These are phyloP conservation scores for Limnothrissa miodon DNA, from an alignment of 2,113 vertebrate species.

Conservation along the genomic window DNA sequence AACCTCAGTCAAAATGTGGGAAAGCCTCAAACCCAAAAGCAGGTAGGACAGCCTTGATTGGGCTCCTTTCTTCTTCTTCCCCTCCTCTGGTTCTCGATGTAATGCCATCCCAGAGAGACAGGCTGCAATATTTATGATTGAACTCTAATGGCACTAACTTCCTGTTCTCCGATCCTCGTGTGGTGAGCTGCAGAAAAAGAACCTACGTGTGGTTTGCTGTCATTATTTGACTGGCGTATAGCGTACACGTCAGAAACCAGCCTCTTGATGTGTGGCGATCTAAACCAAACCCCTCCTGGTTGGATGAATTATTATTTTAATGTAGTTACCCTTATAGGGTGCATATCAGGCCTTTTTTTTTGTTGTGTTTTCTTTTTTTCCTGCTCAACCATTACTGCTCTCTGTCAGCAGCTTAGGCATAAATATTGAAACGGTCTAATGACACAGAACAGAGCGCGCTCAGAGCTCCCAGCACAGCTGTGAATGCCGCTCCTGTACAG, in stretches of 20 bases:
- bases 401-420: slow-evolving; percentile 46
- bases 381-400: slow-evolving; percentile 42
- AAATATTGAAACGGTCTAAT: slow-evolving; percentile 50
- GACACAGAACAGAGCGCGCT: slow-evolving; percentile 42
- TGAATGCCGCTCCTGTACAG: slow-evolving; percentile 31
- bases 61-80: slow-evolving; percentile 27
- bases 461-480: slow-evolving; percentile 34
- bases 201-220: slow-evolving; percentile 30
- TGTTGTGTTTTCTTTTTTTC: slow-evolving; percentile 29
- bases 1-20: slow-evolving; percentile 27
- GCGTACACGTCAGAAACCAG: slow-evolving; percentile 46
- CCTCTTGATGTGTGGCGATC: slow-evolving; percentile 37
- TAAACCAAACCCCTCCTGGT: slow-evolving; percentile 38
- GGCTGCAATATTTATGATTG: slow-evolving; percentile 49
- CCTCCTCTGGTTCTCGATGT: slow-evolving; percentile 37
- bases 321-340: slow-evolving; percentile 46
- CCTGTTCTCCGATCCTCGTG: slow-evolving; percentile 35
- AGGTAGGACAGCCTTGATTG: slow-evolving; percentile 20
- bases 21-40: slow-evolving; percentile 37
- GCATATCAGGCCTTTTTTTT: slow-evolving; percentile 22
- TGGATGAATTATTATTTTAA: slow-evolving; percentile 46
- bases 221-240: slow-evolving; percentile 26
- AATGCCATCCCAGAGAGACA: no score
- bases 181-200: slow-evolving; percentile 33
- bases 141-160: slow-evolving; percentile 44